A percentile compares a stretch with the other conserved stretches of the same genome.
These are phyloP conservation scores for Brenthis daphne DNA, from an alignment of 2,888 invertebrate genomes.

Conservation along the genomic window DNA sequence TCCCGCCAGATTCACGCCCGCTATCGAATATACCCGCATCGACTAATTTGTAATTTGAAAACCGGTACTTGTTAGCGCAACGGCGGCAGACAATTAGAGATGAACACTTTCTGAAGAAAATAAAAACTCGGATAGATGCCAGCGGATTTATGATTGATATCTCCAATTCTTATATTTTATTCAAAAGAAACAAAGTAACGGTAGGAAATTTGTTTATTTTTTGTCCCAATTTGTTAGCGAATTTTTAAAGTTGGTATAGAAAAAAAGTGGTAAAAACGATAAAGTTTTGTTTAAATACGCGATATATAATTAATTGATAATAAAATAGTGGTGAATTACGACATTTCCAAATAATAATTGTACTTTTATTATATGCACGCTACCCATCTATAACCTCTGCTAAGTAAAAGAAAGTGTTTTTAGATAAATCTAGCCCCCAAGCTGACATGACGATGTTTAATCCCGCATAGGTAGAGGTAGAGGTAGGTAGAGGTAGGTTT, in stretches of 20 bases:
- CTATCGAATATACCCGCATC: constrained; percentile 20
- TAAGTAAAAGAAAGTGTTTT: no score
- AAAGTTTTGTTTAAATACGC: not conserved
- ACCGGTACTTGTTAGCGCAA: constrained; percentile 36
- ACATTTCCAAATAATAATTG: no score
- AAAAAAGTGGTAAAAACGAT: not conserved
- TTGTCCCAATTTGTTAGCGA: constrained; percentile 17
- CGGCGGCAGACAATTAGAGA: constrained; percentile 35
- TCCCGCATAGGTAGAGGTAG: no score
- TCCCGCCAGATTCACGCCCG: constrained; percentile 3
- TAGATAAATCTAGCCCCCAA: no score
- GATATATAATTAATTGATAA: not conserved
- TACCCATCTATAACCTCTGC: no score
- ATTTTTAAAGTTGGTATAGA: not conserved
- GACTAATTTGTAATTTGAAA: constrained; percentile 38
- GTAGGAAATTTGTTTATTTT: constrained; percentile 19
- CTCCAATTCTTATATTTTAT: constrained; percentile 36
- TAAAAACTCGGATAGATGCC: constrained; percentile 33
- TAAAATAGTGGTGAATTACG: no score
- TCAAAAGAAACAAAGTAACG: constrained; percentile 32
- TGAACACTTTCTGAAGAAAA: constrained; percentile 29
- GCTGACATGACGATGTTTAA: no score
- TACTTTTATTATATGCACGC: no score
- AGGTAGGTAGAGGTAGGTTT: no score
- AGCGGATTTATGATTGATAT: constrained; percentile 33